Base-by-base conservation (phyloP, 2,113 vertebrate species). In the Mobula birostris region DNA sequence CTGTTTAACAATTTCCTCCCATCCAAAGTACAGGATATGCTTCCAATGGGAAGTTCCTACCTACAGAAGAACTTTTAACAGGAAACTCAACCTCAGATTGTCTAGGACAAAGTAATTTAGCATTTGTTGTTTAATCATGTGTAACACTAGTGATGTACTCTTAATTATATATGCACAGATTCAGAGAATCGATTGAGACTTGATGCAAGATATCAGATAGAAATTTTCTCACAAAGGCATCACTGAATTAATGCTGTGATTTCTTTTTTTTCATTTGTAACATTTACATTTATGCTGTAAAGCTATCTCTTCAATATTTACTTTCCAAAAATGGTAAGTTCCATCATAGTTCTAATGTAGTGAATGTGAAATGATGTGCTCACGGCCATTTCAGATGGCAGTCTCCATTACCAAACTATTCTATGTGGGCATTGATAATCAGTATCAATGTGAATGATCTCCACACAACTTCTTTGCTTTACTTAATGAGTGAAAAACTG, bases 11-110 rank as follows among this genome's bases (percentile, higher is more conserved):
- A 56, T 74, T 93, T 93, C 91, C 91, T 93, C 36, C 70, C 48
- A 24, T 76, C 70, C 68, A 21, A 40, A 93, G 40, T 24, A 74
- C 68, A 74, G 70, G 40, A 74, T 40, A 48, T 48, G 40, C 36
- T 48, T 74, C 36, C 91, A 93, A 56, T 36, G 61, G 91, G 91
- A 93, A 72, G 68, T 74, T 93, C 17, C 91, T 93, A 93, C 91
- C 91, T 93, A 93, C 7, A 40, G 70, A 24, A 93, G 72, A 72
- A 29, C 91, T 15, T 93, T 76, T 40, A 93, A 76, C 70, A 93
- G 91, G 70, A 93, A 93, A 9, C 32, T 93, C 70, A 93, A 5
- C 70, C 70, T 93, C 68, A 56, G 24, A 21, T 74, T 93, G 70
- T 40, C 91, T 56, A 74, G 70, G 19, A 21, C 21, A 93, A 27